Evolutionary conservation across 2,113 vertebrate genomes (phyloP), one percentile per base, ranked within the genome.

Genomic region (Gracilinanus agilis): DNA sequence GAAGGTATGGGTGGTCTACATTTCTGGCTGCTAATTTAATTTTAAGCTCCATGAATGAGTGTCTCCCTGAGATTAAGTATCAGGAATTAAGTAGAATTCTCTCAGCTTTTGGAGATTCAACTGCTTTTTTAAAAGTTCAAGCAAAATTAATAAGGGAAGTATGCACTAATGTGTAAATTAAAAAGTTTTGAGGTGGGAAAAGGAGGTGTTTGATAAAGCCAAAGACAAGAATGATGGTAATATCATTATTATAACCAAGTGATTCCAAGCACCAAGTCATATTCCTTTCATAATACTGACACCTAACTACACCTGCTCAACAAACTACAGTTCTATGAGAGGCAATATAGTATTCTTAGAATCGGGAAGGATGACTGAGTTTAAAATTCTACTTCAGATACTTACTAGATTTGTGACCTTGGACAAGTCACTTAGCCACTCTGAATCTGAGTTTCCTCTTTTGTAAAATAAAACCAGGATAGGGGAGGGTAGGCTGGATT

Each of bases 51-150:
- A 55, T 12, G 34, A 97, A 55, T 83, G 96, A 44, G 92, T 44
- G 0, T 27, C 90, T 61, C 92, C 40, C 88, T 94, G 56, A 49
- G 24, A 92, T 2, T 90, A 44, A 95, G 56, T 90, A 34, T 75
- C 93, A 75, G 29, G 55, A 24, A 54, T 2, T 91, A 53, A 89
- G 27, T 49, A 92, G 75, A 23, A 54, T 95, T 92, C 92, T 95
- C 83, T 40, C 67, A 54, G 53, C 89, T 92, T 93, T 94, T 91
- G 53, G 88, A 21, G 75, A 90, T 90, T 92, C 54, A 83, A 16
- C 53, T 90, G 23, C 44, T 91, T 97, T 49, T 96, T 58, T 61
- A 89, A 24, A 97, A 92, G 90, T 89, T 53, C 23, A 2, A 19
- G 16, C 67, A 83, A 23, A 83, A 1, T 83, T 90, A 93, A 6